A percentile compares a stretch with the other conserved stretches of the same genome.
Evolutionary conservation across 2,888 invertebrate genomes (phyloP).

Genomic region (Coenonympha glycerion): DNA sequence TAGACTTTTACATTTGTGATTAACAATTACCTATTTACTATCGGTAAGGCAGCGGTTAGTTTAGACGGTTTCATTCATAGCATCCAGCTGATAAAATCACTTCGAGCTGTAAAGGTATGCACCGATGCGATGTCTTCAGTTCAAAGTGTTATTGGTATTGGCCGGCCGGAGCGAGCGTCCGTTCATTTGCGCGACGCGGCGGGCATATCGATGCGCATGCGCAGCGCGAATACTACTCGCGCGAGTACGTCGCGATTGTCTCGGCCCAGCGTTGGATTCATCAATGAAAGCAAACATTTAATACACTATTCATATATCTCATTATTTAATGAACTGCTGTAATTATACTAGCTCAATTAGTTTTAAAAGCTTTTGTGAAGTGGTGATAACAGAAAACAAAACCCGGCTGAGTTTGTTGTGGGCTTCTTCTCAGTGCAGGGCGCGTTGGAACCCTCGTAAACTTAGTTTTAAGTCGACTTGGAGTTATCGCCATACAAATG

Average conservation of each 20-base stretch:
- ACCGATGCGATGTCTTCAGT: conserved; percentile 48
- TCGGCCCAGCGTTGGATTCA: conserved; percentile 38
- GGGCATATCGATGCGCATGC: conserved; percentile 69
- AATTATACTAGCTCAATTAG: no score
- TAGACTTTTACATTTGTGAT: background rate
- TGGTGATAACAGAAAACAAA: no score
- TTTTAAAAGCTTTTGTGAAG: no score
- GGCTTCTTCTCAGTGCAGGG: no score
- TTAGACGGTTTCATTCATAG: conserved; percentile 38
- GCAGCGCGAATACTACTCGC: conserved; percentile 60
- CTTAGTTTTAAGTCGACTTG: no score
- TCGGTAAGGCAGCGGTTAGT: conserved; percentile 9
- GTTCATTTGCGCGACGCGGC: conserved; percentile 71
- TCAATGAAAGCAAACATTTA: conserved; percentile 63
- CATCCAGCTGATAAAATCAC: conserved; percentile 48
- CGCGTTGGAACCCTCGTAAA: no score
- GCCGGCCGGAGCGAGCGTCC: conserved; percentile 61
- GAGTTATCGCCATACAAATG: no score
- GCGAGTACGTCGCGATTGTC: conserved; percentile 44
- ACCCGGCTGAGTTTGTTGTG: no score
- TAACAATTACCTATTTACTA: background rate
- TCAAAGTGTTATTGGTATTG: conserved; percentile 65
- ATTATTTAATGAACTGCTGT: no score
- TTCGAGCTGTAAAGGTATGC: conserved; percentile 44
- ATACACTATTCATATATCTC: no score